Base-by-base conservation (phyloP, 2,113 vertebrate species). In the Procavia capensis region DNA sequence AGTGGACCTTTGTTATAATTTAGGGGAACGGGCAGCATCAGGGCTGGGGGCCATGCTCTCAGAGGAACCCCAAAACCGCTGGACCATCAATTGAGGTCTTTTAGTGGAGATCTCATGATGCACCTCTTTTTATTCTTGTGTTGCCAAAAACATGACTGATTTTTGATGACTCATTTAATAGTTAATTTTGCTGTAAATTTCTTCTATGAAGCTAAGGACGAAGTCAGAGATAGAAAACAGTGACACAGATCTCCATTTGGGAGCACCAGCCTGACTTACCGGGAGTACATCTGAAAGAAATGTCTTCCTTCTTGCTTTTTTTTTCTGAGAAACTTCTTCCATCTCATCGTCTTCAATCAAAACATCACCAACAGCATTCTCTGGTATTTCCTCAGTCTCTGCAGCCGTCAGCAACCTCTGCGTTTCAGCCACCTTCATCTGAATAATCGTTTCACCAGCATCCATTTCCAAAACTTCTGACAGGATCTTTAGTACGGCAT, bases 251-350 rank as follows among this genome's bases (percentile, higher is more conserved):
- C 27, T 6, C 24, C 0, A 0, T 59, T n/a, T 76, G 16, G 50
- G 64, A 20, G 22, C 68, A 45, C 20, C 84, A 29, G 50, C 8
- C 27, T 31, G 54, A 98, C 99, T 99, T 97, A 99, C 99, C 66
- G 99, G 99, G 96, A 99, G 97, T 5, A 99, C 98, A 97, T 99
- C 99, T 0, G 99, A 99, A 97, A 99, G 41, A 10, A 99, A 99
- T 9, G 98, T 98, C 70, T 97, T 98, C 74, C 95, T 98, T 3
- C 31, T 87, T 79, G 92, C 81, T 96, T 98, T 98, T 92, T 96
- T 97, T 87, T 98, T 98, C 24, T 34, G 95, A 24, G 97, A 97
- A 79, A 87, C 70, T 93, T 98, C 98, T 43, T 98, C 98, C 96
- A 98, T 98, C 76, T 98, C 99, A 81, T 98, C 98, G 61, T 98